A percentile compares a stretch with the other conserved stretches of the same genome.
Evolutionary conservation across 2,113 vertebrate species (phyloP).

Genomic region (Nothobranchius furzeri): DNA sequence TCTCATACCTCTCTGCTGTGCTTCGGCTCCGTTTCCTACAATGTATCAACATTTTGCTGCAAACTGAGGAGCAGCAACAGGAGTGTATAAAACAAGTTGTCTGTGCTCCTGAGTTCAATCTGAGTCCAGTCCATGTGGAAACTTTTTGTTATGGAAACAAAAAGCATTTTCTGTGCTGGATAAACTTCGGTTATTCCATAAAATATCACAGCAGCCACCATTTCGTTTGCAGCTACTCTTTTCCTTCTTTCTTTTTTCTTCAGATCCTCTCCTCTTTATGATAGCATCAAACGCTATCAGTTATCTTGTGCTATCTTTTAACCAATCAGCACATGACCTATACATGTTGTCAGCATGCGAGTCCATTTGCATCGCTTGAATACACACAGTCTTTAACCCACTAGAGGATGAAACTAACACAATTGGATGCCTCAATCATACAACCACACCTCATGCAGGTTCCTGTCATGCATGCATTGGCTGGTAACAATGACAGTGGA

Average conservation of each 20-base stretch:
- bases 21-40: not conserved
- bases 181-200: too few species aligned
- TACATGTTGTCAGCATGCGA: not conserved
- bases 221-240: not conserved
- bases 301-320: not conserved
- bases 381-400: not conserved
- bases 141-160: too few species aligned
- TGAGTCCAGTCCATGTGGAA: too few species aligned
- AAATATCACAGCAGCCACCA: not conserved
- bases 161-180: too few species aligned
- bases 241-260: not conserved
- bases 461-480: not conserved
- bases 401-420: not conserved
- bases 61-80: too few species aligned
- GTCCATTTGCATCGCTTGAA: not conserved
- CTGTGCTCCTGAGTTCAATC: too few species aligned
- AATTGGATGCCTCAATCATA: not conserved
- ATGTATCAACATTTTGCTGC: too few species aligned
- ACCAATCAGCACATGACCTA: not conserved
- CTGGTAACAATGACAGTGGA: not conserved
- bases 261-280: not conserved
- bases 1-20: not conserved
- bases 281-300: not conserved
- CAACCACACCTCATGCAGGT: not conserved
- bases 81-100: too few species aligned